Base-by-base conservation (phyloP, 2,888 invertebrate species). In the Dasysyrphus albostriatus region DNA sequence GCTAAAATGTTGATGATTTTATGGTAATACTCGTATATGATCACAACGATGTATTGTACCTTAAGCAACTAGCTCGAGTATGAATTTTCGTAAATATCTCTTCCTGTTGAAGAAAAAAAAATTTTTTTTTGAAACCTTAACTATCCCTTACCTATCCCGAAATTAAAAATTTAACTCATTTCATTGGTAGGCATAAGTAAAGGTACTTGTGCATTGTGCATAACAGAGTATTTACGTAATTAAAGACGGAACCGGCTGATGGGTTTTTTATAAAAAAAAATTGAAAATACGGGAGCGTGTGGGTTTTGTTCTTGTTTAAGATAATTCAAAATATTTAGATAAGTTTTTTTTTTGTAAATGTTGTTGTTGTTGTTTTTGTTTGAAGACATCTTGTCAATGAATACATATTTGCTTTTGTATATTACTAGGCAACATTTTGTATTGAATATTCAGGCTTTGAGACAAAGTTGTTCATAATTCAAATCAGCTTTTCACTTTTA, bases 231-330 rank as follows among this genome's bases (percentile, higher is more conserved):
- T 65, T 73, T 73, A 67, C 16, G 79, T 80, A 73, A 80, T 80
- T 80, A 80, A 73, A 80, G 49, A 56, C 79, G 73, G 73, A 73
- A 29, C 54, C 63, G 72, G 16, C 42, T 44, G 67, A 77, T 47
- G 47, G n/a, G 24, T n/a, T 69, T 69, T 51, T 9, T n/a, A 54
- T 69, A 24, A 39, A 6, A 39, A 8, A 39, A 51, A 39, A 29
- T 39, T 14, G 12, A 19, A 54, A 67, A 67, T 29, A 54, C n/a
- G 14, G 39, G 39, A 69, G 39, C 24, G 24, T 54, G 39, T 51
- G n/a, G 69, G 39, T 37, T 42, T 54, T 69, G 24, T 39, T 12
- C 39, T 54, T 39, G 49, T 67, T 67, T 19, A n/a, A 37, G 51
- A 37, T 51, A 67, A 67, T 67, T 67, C 39, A 34, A 51, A 67